Evolutionary conservation across 2,888 invertebrate species (phyloP).

Genomic region (Ennomos fuscantarius): DNA sequence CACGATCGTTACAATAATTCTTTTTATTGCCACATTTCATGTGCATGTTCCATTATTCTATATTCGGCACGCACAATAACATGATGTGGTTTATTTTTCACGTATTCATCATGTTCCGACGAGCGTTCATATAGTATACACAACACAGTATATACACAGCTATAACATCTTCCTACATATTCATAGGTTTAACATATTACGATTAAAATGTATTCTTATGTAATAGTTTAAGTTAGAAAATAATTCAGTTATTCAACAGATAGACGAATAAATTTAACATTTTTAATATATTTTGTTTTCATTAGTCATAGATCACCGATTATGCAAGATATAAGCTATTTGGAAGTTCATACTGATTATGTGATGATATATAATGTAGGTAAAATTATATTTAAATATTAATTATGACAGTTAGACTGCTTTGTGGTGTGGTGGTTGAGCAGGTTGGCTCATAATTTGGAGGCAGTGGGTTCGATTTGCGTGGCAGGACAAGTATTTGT

Average conservation of each 20-base stretch:
- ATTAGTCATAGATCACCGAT: conserved; percentile 29
- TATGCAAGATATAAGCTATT: conserved; percentile 10
- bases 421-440: too few relatives aligned
- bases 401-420: too few relatives aligned
- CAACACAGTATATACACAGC: too few relatives aligned
- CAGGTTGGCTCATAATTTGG: too few relatives aligned
- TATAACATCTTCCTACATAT: conserved; percentile 20
- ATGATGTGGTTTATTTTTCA: conserved; percentile 31
- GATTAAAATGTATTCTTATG: conserved; percentile 11
- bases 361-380: too few relatives aligned
- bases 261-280: conserved; percentile 11
- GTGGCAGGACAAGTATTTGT: too few relatives aligned
- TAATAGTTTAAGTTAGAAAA: conserved; percentile 10
- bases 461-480: too few relatives aligned
- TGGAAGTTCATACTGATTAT: conserved; percentile 5
- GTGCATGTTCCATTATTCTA: conserved; percentile 33
- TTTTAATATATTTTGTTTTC: conserved; percentile 17
- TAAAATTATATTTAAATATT: too few relatives aligned
- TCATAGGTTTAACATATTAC: conserved; percentile 9
- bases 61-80: conserved; percentile 31
- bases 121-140: conserved; percentile 13
- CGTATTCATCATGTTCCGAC: conserved; percentile 10
- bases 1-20: conserved; percentile 35
- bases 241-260: conserved; percentile 13
- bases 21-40: conserved; percentile 40